These are phyloP conservation scores for Heteromurus nitidus DNA, from an alignment of 2,888 invertebrate species.

Conservation along the genomic window DNA sequence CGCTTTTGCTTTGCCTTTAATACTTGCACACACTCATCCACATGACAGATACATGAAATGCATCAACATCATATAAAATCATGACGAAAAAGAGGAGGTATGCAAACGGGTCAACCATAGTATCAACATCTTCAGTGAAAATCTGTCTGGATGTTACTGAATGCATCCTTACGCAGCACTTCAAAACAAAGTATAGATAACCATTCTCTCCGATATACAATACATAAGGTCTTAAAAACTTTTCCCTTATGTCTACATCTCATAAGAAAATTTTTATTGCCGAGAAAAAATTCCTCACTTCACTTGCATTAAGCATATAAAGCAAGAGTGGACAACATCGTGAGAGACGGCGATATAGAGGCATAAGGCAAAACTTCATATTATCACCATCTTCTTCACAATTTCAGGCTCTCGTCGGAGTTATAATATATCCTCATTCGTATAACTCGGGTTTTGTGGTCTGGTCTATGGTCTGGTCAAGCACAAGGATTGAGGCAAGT, in stretches of 20 bases:
- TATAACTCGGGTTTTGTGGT: background rate
- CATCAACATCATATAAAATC: background rate
- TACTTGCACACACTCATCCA: background rate
- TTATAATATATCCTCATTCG: slow-evolving; percentile 5
- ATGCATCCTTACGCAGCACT: background rate
- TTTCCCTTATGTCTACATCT: background rate
- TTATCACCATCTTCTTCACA: too few relatives aligned
- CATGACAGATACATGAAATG: slow-evolving; percentile 1
- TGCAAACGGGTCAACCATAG: slow-evolving; percentile 9
- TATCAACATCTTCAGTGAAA: slow-evolving; percentile 1
- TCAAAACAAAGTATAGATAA: background rate
- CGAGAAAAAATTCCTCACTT: slow-evolving; percentile 17
- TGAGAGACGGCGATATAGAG: too few relatives aligned
- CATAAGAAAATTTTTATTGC: background rate
- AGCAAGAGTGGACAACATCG: too few relatives aligned
- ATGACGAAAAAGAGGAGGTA: background rate
- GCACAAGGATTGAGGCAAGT: background rate
- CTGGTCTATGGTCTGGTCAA: slow-evolving; percentile 2
- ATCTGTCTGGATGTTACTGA: slow-evolving; percentile 1
- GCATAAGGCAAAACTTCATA: too few relatives aligned
- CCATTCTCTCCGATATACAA: slow-evolving; percentile 1
- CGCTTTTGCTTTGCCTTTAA: too few relatives aligned
- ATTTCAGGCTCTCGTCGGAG: too few relatives aligned
- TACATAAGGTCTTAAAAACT: background rate
- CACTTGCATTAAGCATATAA: background rate